These are phyloP conservation scores for Pycnonotus jocosus DNA, from an alignment of 2,113 vertebrate genomes.

Conservation along the genomic window DNA sequence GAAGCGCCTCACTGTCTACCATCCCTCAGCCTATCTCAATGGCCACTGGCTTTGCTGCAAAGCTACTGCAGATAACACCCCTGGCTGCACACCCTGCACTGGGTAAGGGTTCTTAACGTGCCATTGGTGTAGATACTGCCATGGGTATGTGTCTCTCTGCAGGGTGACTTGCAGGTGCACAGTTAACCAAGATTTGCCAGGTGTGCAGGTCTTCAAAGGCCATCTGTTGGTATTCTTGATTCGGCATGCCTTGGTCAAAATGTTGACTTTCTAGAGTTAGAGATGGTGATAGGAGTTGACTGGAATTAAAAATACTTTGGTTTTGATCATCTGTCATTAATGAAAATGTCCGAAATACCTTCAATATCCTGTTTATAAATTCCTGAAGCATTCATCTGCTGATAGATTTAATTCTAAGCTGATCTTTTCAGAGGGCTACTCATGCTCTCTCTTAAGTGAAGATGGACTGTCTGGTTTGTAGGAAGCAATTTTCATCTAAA, in stretches of 20 bases:
- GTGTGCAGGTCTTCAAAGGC: not conserved
- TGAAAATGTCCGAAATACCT: not conserved
- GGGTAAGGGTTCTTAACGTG: constrained; percentile 70
- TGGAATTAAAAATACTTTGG: not conserved
- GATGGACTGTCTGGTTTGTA: not conserved
- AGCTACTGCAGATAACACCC: constrained; percentile 80
- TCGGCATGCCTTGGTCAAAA: not conserved
- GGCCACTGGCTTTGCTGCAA: constrained; percentile 98
- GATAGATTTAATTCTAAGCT: not conserved
- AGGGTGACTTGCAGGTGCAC: not conserved
- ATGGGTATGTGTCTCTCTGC: not conserved
- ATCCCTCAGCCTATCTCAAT: constrained; percentile 95
- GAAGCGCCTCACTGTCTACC: constrained; percentile 91
- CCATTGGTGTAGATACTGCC: not conserved
- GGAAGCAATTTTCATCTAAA: not conserved
- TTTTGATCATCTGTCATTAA: not conserved
- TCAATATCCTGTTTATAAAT: not conserved
- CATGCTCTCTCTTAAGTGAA: not conserved
- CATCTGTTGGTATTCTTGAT: not conserved
- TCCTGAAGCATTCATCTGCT: not conserved
- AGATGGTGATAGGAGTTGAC: not conserved
- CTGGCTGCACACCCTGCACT: constrained; percentile 92
- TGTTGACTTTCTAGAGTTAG: not conserved
- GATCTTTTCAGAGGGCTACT: not conserved
- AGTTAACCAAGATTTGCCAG: not conserved